Percentiles rank a stretch among this genome's conserved stretches.
Conservation (phyloP, 2,888 invertebrate genomes). For the Zhengitettix transpicula region DNA sequence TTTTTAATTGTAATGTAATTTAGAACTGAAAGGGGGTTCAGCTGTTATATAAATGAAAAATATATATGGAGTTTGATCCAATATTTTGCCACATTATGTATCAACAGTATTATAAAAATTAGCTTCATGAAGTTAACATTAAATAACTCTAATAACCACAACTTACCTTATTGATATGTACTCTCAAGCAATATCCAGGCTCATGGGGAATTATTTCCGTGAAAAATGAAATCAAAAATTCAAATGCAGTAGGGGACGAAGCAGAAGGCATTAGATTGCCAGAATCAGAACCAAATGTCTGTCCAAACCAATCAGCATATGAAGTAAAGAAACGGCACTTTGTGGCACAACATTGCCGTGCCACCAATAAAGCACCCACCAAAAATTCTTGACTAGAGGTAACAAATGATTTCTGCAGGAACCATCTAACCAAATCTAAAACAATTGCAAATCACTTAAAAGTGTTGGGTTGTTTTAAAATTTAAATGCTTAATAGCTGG, state of each 20-base stretch:
- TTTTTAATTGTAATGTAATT: too few species aligned
- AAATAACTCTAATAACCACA: not conserved
- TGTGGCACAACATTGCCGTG: not conserved
- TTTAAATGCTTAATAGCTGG: not conserved
- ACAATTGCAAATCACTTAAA: not conserved
- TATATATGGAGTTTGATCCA: too few species aligned
- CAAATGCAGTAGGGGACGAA: not conserved
- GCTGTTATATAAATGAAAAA: too few species aligned
- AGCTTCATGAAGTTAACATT: not conserved
- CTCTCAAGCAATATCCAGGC: not conserved
- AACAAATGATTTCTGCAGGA: not conserved
- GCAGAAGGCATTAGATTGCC: not conserved
- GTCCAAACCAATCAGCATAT: not conserved
- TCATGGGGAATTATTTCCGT: not conserved
- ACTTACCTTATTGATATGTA: not conserved
- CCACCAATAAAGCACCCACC: not conserved
- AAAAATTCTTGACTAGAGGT: not conserved
- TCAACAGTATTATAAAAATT: not conserved
- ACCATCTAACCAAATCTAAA: not conserved
- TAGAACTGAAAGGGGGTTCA: too few species aligned
- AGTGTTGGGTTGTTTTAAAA: not conserved
- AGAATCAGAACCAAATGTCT: not conserved
- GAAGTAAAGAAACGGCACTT: not conserved
- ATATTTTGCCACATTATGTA: not conserved
- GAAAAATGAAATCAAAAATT: not conserved